phyloP scores from a whole-genome alignment of 1,140 invertebrate genomes.

The Drosophila quadrilineata region DNA sequence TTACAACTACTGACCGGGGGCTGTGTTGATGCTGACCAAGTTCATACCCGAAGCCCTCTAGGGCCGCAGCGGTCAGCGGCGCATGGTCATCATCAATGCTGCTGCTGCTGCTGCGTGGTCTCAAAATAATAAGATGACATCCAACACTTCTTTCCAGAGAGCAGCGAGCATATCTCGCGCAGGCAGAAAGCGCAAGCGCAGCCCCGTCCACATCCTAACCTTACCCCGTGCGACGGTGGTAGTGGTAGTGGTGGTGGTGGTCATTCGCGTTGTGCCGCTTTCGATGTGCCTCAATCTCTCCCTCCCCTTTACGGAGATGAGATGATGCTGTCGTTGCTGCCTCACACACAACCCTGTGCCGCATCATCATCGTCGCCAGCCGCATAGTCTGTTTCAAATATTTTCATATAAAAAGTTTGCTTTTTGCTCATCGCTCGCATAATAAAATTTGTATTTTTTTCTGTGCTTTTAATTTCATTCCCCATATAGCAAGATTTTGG shows the following conservation, averaged over 20 bases:
- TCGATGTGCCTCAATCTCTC: constrained; percentile 9
- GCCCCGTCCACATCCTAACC: constrained; percentile 39
- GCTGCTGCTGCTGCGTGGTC: constrained; percentile 52
- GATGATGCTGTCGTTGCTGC: no score
- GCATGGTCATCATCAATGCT: constrained; percentile 70
- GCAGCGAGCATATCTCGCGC: no score
- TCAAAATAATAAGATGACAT: constrained; percentile 81
- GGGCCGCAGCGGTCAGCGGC: constrained; percentile 49
- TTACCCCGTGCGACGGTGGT: constrained; percentile 37
- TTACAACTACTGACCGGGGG: constrained; percentile 69
- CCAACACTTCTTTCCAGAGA: constrained; percentile 81
- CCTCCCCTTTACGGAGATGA: no score
- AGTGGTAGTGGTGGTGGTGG: constrained; percentile 6
- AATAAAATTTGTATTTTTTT: constrained; percentile 72
- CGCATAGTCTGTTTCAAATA: constrained; percentile 67
- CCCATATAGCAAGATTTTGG: constrained; percentile 40
- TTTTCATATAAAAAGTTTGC: constrained; percentile 71
- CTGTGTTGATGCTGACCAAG: constrained; percentile 28
- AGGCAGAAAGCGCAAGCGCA: constrained; percentile 42
- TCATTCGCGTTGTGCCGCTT: background rate
- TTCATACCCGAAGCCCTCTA: constrained; percentile 18
- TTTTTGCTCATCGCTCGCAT: constrained; percentile 46
- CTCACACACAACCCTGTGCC: constrained; percentile 4
- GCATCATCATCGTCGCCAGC: no score
- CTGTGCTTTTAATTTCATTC: constrained; percentile 71